Evolutionary conservation across 2,888 invertebrate genomes (phyloP).

Genomic region (Acanthosepion lycidas): DNA sequence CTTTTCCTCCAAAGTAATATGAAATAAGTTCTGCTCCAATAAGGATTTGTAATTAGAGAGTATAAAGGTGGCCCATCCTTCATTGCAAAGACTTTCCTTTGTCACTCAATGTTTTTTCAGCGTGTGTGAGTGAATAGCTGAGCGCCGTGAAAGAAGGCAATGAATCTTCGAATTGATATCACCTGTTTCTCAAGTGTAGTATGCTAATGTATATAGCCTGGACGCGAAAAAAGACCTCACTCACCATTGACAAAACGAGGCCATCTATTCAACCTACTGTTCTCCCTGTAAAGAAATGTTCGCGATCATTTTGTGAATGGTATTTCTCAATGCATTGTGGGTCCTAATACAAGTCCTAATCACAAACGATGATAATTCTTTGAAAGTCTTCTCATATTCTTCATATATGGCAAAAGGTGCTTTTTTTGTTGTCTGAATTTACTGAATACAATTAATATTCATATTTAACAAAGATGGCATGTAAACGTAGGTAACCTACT

Average conservation of each 20-base stretch:
- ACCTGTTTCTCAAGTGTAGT: conserved; percentile 22
- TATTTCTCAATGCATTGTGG: background rate
- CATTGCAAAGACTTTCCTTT: conserved; percentile 6
- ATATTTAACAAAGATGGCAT: background rate
- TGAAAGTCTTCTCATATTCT: no score
- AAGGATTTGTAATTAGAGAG: conserved; percentile 21
- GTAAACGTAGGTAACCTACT: background rate
- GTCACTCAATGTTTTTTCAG: conserved; percentile 33
- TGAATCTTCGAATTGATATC: conserved; percentile 33
- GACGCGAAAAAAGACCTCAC: background rate
- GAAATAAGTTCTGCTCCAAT: conserved; percentile 33
- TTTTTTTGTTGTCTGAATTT: background rate
- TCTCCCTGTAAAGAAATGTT: background rate
- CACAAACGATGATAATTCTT: no score
- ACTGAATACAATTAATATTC: background rate
- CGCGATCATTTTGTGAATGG: background rate
- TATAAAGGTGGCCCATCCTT: conserved; percentile 20
- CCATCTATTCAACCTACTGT: background rate
- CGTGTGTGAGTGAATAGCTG: background rate
- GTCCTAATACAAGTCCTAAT: background rate
- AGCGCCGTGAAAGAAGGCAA: background rate
- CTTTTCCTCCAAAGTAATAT: background rate
- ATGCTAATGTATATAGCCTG: background rate
- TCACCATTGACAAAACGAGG: background rate
- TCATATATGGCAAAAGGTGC: no score